These are phyloP conservation scores for Cardinalis cardinalis DNA, from an alignment of 2,113 vertebrate species.

Conservation along the genomic window DNA sequence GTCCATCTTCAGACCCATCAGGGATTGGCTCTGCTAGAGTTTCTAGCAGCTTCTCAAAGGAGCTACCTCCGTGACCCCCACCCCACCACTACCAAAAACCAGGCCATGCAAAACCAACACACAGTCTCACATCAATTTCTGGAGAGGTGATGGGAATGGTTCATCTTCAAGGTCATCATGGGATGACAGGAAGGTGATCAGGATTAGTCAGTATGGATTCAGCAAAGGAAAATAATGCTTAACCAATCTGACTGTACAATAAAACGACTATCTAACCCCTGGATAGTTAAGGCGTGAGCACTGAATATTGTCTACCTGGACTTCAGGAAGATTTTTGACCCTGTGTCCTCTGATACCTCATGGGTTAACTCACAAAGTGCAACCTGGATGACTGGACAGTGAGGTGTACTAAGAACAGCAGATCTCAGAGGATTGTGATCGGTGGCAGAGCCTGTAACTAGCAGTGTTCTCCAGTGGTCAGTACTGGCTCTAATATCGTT, in stretches of 20 bases:
- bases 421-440: neutral
- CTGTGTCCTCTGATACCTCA: neutral
- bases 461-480: neutral
- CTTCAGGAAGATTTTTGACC: neutral
- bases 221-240: neutral
- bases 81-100: neutral
- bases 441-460: neutral
- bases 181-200: neutral
- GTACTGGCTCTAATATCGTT: neutral
- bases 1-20: neutral
- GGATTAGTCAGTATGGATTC: neutral
- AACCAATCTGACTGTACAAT: neutral
- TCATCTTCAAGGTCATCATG: neutral
- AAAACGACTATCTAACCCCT: neutral
- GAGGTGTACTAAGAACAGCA: neutral
- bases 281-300: neutral
- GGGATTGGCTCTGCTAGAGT: neutral
- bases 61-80: neutral
- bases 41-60: neutral
- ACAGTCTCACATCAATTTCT: neutral
- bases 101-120: neutral
- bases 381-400: neutral
- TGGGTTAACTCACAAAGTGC: neutral
- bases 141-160: neutral
- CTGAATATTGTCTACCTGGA: neutral